Percentiles rank a stretch among this genome's conserved stretches.
phyloP scores from a whole-genome alignment of 2,797 vertebrate genomes.

The Labroides dimidiatus region DNA sequence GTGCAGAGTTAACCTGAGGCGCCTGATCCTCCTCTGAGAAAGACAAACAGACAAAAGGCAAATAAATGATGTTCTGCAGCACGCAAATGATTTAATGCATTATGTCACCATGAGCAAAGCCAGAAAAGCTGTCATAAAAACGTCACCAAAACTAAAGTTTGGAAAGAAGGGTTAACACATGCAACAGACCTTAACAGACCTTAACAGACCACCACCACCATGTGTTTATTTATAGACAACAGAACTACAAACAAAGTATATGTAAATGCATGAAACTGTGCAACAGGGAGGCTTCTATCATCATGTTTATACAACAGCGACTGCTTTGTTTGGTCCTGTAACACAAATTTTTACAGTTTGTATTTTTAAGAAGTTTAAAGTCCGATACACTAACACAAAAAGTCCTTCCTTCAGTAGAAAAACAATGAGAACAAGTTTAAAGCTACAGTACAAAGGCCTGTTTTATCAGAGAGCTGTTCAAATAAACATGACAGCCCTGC shows the following conservation, averaged over 20 bases:
- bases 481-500: constrained; percentile 83
- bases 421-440: constrained; percentile 47
- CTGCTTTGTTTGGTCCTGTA: constrained; percentile 4
- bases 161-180: not conserved
- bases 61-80: constrained; percentile 14
- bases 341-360: not conserved
- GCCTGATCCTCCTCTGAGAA: constrained; percentile 88
- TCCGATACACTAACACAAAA: not conserved
- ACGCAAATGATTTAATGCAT: not conserved
- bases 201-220: not conserved
- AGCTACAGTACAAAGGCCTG: constrained; percentile 51
- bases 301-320: constrained; percentile 10
- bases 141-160: not conserved
- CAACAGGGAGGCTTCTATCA: not conserved
- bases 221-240: constrained; percentile 46
- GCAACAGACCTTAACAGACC: too few relatives aligned
- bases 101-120: not conserved
- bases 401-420: constrained; percentile 3
- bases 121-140: not conserved
- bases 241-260: constrained; percentile 50
- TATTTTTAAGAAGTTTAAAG: not conserved
- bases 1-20: constrained; percentile 92
- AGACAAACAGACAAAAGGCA: constrained; percentile 49
- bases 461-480: constrained; percentile 76
- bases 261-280: constrained; percentile 57